phyloP scores from a whole-genome alignment of 2,888 invertebrate genomes.

The Thera obeliscata region DNA sequence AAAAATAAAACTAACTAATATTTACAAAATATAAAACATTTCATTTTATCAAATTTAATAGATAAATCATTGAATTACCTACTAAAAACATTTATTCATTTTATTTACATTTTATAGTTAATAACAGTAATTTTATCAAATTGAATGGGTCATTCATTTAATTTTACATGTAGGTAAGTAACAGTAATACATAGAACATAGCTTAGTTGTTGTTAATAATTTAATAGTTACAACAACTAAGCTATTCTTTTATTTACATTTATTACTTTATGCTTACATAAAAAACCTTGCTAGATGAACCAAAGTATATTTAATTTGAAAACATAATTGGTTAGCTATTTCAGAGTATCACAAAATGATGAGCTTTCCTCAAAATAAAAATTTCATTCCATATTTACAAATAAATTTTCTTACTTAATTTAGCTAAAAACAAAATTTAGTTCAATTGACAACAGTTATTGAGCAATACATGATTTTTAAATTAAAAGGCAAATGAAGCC shows the following conservation, averaged over 20 bases:
- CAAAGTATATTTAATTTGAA: background rate
- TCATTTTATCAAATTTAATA: background rate
- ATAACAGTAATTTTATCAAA: no score
- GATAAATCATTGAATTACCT: no score
- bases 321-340: slow-evolving; percentile 11
- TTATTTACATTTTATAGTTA: no score
- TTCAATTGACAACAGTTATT: slow-evolving; percentile 10
- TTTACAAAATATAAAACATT: background rate
- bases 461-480: slow-evolving; percentile 11
- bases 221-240: background rate
- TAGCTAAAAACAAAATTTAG: background rate
- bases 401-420: background rate
- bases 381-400: background rate
- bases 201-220: no score
- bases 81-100: no score
- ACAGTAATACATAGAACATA: background rate
- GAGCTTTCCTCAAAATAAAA: slow-evolving; percentile 48
- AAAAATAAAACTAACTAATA: slow-evolving; percentile 13
- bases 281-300: background rate
- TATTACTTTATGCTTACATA: background rate
- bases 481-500: background rate
- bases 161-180: background rate
- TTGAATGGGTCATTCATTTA: background rate
- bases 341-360: slow-evolving; percentile 69
- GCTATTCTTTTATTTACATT: background rate